Percentiles rank a stretch among this genome's conserved stretches.
Evolutionary conservation across 2,797 vertebrate species (phyloP).

Genomic region (Parauchenoglanis punctatus): DNA sequence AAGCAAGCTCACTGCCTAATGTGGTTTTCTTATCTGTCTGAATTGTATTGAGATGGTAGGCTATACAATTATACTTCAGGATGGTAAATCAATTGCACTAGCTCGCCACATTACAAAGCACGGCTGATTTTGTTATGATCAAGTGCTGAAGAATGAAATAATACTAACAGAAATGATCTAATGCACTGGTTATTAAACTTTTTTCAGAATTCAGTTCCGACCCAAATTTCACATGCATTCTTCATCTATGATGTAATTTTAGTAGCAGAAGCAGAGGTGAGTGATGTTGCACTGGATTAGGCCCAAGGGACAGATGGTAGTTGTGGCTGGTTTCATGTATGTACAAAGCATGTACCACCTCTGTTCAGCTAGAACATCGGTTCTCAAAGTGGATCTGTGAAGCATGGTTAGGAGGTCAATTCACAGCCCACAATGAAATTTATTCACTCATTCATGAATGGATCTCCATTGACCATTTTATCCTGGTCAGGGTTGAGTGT

Average conservation of each 20-base stretch:
- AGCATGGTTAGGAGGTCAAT: neutral
- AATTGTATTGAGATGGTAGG: constrained; percentile 29
- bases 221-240: neutral
- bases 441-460: neutral
- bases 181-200: neutral
- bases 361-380: neutral
- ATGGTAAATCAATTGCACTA: constrained; percentile 33
- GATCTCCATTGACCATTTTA: neutral
- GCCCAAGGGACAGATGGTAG: neutral
- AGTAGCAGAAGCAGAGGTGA: neutral
- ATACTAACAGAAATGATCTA: constrained; percentile 13
- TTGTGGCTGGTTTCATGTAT: neutral
- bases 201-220: neutral
- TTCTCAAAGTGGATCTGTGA: neutral
- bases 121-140: constrained; percentile 9
- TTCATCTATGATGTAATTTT: neutral
- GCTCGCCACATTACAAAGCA: neutral
- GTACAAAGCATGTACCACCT: neutral
- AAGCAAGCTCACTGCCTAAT: constrained; percentile 42
- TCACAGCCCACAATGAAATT: neutral
- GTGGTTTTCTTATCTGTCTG: constrained; percentile 36
- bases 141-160: constrained; percentile 7
- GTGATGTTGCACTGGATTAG: neutral
- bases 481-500: neutral
- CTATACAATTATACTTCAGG: constrained; percentile 16